These are phyloP conservation scores for Conistra vaccinii DNA, from an alignment of 2,888 invertebrate species.

Conservation along the genomic window DNA sequence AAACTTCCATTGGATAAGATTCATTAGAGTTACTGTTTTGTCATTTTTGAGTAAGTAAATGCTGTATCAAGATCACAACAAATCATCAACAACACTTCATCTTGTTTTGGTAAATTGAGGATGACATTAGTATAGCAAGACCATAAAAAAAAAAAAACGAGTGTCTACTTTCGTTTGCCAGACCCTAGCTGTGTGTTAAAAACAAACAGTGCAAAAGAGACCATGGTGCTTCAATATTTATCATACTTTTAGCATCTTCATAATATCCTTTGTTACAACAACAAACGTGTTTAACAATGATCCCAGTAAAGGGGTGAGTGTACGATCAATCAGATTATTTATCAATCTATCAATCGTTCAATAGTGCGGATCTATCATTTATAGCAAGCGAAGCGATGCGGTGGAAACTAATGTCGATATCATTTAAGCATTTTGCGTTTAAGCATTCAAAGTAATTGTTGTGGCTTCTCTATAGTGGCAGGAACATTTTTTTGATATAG, in stretches of 20 bases:
- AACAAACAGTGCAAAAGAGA: conserved; percentile 40
- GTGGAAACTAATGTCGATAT: conserved; percentile 73
- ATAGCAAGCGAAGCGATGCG: conserved; percentile 82
- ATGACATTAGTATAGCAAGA: no score
- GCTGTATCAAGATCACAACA: no score
- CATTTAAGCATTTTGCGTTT: conserved; percentile 71
- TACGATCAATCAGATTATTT: conserved; percentile 40
- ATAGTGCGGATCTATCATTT: conserved; percentile 56
- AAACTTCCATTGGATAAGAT: no score
- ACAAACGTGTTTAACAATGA: conserved; percentile 44
- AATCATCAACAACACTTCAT: no score
- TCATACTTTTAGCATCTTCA: conserved; percentile 21
- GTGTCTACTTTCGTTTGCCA: no score
- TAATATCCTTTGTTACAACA: conserved; percentile 2
- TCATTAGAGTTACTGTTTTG: no score
- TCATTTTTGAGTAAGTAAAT: no score
- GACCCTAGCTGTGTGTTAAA: conserved; percentile 46
- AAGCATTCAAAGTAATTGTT: conserved; percentile 71
- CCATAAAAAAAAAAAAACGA: no score
- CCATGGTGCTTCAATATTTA: conserved; percentile 40
- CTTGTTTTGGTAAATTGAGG: no score
- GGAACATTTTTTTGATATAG: conserved; percentile 73
- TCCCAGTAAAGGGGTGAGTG: conserved; percentile 49
- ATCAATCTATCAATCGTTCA: conserved; percentile 44
- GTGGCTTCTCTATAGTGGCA: conserved; percentile 69